Evolutionary conservation across 2,113 vertebrate genomes (phyloP).

Genomic region (Lagopus muta): DNA sequence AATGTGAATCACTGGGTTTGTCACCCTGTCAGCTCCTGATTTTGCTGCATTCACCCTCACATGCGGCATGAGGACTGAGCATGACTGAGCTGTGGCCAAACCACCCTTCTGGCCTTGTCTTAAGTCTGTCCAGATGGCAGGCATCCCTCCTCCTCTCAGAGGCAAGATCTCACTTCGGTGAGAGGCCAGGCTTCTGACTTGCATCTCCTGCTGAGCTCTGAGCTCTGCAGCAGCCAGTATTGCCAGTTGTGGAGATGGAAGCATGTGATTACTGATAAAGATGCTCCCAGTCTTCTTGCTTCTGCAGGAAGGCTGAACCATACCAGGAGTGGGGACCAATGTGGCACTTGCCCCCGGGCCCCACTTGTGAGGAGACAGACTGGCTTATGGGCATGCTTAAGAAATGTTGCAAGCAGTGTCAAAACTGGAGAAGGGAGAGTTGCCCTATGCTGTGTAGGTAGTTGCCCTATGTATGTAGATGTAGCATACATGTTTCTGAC

Average conservation of each 20-base stretch:
- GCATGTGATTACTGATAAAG: background rate
- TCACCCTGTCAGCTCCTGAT: background rate
- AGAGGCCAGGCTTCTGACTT: background rate
- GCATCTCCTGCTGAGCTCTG: background rate
- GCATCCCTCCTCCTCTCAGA: background rate
- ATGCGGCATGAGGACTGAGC: background rate
- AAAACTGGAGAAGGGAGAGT: background rate
- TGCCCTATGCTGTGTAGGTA: background rate
- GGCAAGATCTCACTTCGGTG: background rate
- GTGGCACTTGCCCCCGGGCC: background rate
- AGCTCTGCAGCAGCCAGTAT: background rate
- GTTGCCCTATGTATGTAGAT: background rate
- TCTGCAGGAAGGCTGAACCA: background rate
- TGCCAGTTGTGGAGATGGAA: background rate
- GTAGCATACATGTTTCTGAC: background rate
- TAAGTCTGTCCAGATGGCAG: slow-evolving; percentile 5
- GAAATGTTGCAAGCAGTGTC: background rate
- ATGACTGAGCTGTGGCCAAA: background rate
- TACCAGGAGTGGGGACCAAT: background rate
- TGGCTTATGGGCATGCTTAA: background rate
- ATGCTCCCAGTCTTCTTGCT: background rate
- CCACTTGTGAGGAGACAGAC: background rate
- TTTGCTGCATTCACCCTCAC: background rate
- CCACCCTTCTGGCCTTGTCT: background rate
- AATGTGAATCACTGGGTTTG: background rate